Base-by-base conservation (phyloP, 2,888 invertebrate genomes). In the Oxytorus armatus region DNA sequence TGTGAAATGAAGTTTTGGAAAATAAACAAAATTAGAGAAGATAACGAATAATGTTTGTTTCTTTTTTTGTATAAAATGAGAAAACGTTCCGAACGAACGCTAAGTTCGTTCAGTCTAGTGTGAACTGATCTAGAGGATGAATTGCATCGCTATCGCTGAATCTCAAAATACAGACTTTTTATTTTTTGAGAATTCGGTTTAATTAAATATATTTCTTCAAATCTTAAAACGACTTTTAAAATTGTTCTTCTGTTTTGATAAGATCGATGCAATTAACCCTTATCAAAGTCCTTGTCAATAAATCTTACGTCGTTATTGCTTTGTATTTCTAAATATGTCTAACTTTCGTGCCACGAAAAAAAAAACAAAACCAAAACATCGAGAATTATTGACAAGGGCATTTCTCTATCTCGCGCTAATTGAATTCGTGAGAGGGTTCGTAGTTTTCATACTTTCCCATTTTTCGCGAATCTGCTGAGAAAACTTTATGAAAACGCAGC, bases 1-100 rank as follows among this genome's bases (percentile, higher is more conserved):
- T 59, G 39, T 53, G 23, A 57, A 81, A 92, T 92, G 82, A 79
- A 81, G 79, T 68, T 74, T 49, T 76, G 81, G 55, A 76, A 69
- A 70, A 57, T 49, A 61, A 53, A 74, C 77, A 75, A 81, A 81
- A 77, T 57, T 25, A 81, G 51, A 63, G 66, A 82, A 79, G 74
- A 75, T 74, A 82, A 74, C 69, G 74, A 82, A 79, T 5, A 70
- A 47, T 73, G 59, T 51, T 59, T 2, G 68, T n/a, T n/a, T n/a
- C n/a, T n/a, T n/a, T n/a, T n/a, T n/a, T n/a, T n/a, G 74, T 65
- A 72, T 57, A n/a, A 61, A 21, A 16, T 18, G 1, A 57, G 63
- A 65, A 65, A 47, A 70, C 65, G 36, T 65, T 70, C 59, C 72
- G 44, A 77, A 68, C 59, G 72, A 68, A 73, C 77, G 75, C 47